These are phyloP conservation scores for Urocynchramus pylzowi DNA, from an alignment of 2,113 vertebrate genomes.

Conservation along the genomic window DNA sequence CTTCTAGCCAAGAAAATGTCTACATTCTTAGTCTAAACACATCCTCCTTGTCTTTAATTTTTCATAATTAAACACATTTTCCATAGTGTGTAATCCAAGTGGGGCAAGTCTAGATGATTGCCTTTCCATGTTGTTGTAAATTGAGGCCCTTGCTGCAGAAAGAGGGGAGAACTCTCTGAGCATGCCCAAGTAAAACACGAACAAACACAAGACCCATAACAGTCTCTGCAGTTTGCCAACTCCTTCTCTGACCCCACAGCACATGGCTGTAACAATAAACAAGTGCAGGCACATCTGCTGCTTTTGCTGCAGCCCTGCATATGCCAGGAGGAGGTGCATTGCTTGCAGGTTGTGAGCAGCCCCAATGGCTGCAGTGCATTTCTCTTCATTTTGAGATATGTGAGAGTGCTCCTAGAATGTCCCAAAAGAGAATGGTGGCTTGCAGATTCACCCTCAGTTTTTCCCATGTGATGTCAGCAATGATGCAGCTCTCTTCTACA, in stretches of 20 bases:
- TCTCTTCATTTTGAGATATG: background rate
- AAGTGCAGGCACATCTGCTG: background rate
- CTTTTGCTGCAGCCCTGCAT: background rate
- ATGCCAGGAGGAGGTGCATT: background rate
- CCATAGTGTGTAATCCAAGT: slow-evolving; percentile 32
- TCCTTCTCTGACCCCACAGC: background rate
- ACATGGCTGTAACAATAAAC: background rate
- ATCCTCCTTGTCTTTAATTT: slow-evolving; percentile 65
- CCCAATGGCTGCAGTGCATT: fast-evolving
- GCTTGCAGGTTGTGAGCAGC: background rate
- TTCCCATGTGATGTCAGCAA: background rate
- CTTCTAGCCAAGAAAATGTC: slow-evolving; percentile 52
- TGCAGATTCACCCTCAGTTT: background rate
- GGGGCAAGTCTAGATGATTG: slow-evolving; percentile 49
- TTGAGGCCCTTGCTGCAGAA: slow-evolving; percentile 11
- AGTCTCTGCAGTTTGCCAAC: background rate
- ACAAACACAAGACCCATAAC: background rate
- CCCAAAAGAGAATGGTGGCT: background rate
- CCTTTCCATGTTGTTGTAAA: slow-evolving; percentile 58
- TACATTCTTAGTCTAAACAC: slow-evolving; percentile 63
- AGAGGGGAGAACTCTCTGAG: slow-evolving; percentile 9
- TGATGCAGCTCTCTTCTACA: background rate
- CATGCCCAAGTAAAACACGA: background rate
- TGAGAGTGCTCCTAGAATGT: background rate
- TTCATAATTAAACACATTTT: slow-evolving; percentile 71